These are phyloP conservation scores for Steatornis caripensis DNA, from an alignment of 2,113 vertebrate genomes.

Conservation along the genomic window DNA sequence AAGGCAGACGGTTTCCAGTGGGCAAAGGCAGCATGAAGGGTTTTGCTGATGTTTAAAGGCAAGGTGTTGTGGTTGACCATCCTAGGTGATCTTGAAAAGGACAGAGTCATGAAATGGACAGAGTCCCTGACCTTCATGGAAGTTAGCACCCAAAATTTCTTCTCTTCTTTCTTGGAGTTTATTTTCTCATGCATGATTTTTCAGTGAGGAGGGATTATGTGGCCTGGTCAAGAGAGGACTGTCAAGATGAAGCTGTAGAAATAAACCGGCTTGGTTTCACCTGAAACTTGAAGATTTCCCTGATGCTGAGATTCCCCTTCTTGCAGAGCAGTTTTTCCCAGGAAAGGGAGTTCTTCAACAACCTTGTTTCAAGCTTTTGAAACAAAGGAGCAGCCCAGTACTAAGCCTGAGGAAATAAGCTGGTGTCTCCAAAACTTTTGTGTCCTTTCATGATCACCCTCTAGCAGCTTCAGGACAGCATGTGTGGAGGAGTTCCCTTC, in stretches of 20 bases:
- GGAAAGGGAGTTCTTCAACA: neutral
- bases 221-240: neutral
- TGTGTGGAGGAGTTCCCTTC: neutral
- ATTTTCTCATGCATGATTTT: too few relatives aligned
- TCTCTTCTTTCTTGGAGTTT: too few relatives aligned
- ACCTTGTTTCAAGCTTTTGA: neutral
- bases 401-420: neutral
- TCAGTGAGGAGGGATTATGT: neutral
- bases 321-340: neutral
- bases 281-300: neutral
- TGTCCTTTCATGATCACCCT: neutral
- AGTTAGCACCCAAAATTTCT: neutral
- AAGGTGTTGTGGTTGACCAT: neutral
- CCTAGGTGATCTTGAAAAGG: neutral
- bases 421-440: neutral
- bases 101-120: neutral
- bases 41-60: neutral
- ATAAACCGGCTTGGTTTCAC: neutral
- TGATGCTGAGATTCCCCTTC: neutral
- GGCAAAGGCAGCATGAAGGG: neutral
- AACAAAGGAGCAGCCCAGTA: neutral
- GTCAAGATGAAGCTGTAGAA: neutral
- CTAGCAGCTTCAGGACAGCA: neutral
- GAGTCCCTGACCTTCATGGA: neutral
- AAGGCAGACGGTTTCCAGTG: neutral